Percentiles rank a stretch among this genome's conserved stretches.
Evolutionary conservation across 2,888 invertebrate genomes (phyloP).

Genomic region (Thysanoteuthis rhombus): DNA sequence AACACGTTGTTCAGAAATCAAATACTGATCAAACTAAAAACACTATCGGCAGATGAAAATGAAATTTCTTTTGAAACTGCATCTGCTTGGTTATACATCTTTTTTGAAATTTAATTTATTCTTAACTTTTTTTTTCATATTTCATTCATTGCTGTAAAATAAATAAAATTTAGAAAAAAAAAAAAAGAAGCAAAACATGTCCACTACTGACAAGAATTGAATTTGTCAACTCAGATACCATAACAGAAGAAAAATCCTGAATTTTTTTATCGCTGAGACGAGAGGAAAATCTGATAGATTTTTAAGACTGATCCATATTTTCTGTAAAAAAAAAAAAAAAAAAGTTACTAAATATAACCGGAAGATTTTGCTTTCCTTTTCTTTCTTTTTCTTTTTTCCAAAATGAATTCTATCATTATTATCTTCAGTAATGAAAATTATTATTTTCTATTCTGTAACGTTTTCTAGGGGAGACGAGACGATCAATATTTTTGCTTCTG

Average conservation of each 20-base stretch:
- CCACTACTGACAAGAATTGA: not conserved
- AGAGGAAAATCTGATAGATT: not conserved
- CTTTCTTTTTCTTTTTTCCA: not conserved
- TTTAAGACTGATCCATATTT: conserved; percentile 1
- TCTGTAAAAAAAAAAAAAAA: not conserved
- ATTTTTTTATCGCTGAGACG: not conserved
- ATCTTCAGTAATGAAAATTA: not conserved
- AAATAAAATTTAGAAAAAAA: not conserved
- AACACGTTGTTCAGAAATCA: not conserved
- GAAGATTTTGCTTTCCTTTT: not conserved
- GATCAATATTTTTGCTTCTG: not conserved
- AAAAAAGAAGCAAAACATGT: not conserved
- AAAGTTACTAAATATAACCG: not conserved
- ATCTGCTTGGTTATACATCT: not conserved
- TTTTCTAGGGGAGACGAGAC: not conserved
- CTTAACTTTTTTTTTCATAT: not conserved
- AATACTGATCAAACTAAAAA: not conserved
- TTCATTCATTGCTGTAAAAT: not conserved
- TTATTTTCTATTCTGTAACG: not conserved
- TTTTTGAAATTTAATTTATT: not conserved
- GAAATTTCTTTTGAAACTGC: not conserved
- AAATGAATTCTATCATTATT: not conserved
- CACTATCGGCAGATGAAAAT: not conserved
- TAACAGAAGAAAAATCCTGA: not conserved
- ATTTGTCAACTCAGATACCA: not conserved